These are phyloP conservation scores for Urocolius indicus DNA, from an alignment of 2,113 vertebrate species.

Conservation along the genomic window DNA sequence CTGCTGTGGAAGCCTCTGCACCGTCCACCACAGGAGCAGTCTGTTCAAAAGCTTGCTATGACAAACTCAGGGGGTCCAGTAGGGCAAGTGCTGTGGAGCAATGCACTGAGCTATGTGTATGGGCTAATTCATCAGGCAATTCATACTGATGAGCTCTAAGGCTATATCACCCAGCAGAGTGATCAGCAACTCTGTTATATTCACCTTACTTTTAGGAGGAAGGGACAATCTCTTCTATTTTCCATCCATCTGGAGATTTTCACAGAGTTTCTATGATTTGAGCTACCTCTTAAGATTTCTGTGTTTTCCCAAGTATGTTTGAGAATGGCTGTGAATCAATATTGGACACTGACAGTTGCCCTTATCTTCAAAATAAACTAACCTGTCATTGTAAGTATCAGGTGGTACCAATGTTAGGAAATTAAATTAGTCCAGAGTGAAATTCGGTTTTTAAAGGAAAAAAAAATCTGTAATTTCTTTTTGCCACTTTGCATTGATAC, in stretches of 20 bases:
- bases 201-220: neutral
- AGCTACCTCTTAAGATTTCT: neutral
- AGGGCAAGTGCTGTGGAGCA: neutral
- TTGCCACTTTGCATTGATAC: neutral
- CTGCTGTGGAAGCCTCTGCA: neutral
- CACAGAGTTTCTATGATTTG: neutral
- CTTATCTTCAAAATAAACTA: neutral
- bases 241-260: neutral
- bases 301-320: neutral
- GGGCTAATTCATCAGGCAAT: neutral
- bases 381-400: neutral
- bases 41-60: neutral
- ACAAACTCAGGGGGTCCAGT: neutral
- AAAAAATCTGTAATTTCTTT: neutral
- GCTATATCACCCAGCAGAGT: neutral
- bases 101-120: rapidly evolving
- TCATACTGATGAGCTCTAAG: neutral
- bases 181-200: rapidly evolving
- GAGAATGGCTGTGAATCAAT: neutral
- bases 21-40: rapidly evolving
- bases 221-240: neutral
- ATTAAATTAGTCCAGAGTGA: neutral
- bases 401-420: neutral
- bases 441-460: neutral
- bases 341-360: neutral